Conservation (phyloP, 2,888 invertebrate genomes). For the Flabesymbios commensalis region DNA sequence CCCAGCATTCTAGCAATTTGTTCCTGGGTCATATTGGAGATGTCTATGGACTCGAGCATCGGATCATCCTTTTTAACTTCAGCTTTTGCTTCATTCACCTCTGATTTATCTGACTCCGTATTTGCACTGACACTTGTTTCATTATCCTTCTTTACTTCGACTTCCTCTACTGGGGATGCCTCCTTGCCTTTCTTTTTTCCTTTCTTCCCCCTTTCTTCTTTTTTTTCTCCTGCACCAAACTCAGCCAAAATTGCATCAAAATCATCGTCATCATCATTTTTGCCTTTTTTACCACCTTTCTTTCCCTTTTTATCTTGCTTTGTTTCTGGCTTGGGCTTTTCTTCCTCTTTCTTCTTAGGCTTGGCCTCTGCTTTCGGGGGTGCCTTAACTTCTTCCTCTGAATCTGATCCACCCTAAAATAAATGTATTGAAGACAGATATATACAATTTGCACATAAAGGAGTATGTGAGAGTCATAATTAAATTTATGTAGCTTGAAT, state of each 20-base stretch:
- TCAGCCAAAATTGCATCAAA: constrained; percentile 56
- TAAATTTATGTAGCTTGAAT: too few species aligned
- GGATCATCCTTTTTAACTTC: neutral
- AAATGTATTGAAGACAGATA: too few species aligned
- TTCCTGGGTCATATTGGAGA: constrained; percentile 23
- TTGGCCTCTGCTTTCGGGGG: too few species aligned
- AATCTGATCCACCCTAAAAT: too few species aligned
- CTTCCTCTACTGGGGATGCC: neutral
- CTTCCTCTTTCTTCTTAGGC: constrained; percentile 9
- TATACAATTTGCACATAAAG: too few species aligned
- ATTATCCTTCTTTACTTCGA: neutral
- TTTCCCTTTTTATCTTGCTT: too few species aligned
- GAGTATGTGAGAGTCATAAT: too few species aligned
- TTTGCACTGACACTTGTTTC: neutral
- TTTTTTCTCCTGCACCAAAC: constrained; percentile 47
- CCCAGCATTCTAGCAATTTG: constrained; percentile 17
- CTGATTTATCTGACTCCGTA: too few species aligned
- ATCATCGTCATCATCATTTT: constrained; percentile 44
- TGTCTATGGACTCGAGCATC: constrained; percentile 12
- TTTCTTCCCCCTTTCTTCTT: constrained; percentile 33
- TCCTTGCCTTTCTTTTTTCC: constrained; percentile 34
- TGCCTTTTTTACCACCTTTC: neutral
- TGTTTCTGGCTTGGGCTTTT: neutral
- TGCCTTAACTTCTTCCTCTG: too few species aligned
- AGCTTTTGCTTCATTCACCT: constrained; percentile 17